Evolutionary conservation across 2,888 invertebrate species (phyloP), one percentile per base, ranked within the genome.

Genomic region (Phrixothrix hirtus): DNA sequence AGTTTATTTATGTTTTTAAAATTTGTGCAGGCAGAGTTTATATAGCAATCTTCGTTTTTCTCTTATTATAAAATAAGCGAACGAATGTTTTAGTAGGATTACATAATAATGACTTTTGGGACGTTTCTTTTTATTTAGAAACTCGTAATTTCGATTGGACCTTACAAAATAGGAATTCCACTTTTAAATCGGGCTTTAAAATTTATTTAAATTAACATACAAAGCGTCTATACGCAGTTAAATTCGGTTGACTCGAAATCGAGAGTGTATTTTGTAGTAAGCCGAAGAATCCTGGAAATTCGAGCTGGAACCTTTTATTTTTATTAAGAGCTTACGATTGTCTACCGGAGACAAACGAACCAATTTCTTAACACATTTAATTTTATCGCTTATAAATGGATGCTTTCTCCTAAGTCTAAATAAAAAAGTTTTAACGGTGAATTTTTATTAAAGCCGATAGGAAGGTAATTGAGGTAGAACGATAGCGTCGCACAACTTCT

Each of bases 321-420:
- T 63, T 63, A 63, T 62, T 63, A 60, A 60, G 58, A 60, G 63
- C 58, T 61, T 61, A 63, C 55, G 52, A 53, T 46, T 54, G 58
- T 62, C 62, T 58, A 52, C 52, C 49, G 35, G 52, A 59, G 50
- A 58, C 55, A 57, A 58, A 61, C 48, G 61, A 57, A 57, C 60
- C 61, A 58, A 57, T 61, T 61, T 61, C 58, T 59, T 60, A 55
- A 52, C 59, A 55, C 51, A 56, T 57, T 59, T 58, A 61, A 61
- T 59, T 58, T 58, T 58, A 62, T 62, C 60, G 59, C 44, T 53
- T 51, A 48, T 44, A 58, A 47, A 56, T 55, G 56, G n/a, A 48
- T 51, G 51, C 17, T 27, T 36, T 35, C 45, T 26, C 29, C 31
- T 17, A 11, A 13, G 25, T 16, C 29, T 13, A 12, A 15, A 44